Conservation (phyloP, 2,888 invertebrate genomes). For the Oscheius sp. region DNA sequence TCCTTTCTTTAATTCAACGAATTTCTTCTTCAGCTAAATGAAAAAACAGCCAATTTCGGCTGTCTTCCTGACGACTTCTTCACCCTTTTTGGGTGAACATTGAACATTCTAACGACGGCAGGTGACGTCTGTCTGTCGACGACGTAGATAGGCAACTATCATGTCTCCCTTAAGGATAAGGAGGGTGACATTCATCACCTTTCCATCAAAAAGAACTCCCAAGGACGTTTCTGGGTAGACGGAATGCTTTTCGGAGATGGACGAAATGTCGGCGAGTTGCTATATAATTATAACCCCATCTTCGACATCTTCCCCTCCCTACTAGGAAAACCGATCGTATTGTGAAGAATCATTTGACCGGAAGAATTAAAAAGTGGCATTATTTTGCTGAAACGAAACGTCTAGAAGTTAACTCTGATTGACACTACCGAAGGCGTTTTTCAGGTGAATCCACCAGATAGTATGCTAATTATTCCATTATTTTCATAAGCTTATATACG, state of each 20-base stretch:
- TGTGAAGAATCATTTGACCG: background rate
- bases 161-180: slow-evolving; percentile 9
- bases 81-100: too few species aligned
- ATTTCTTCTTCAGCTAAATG: background rate
- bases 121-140: slow-evolving; percentile 20
- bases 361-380: background rate
- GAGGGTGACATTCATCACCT: slow-evolving; percentile 2
- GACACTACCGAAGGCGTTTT: too few species aligned
- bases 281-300: slow-evolving; percentile 9
- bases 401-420: background rate
- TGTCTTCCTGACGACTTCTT: slow-evolving; percentile 14
- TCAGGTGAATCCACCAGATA: too few species aligned
- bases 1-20: background rate
- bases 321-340: background rate
- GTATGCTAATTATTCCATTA: too few species aligned
- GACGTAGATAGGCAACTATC: background rate
- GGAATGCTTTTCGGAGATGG: slow-evolving; percentile 14
- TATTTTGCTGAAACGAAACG: background rate
- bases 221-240: background rate
- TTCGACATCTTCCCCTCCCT: slow-evolving; percentile 10
- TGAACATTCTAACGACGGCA: background rate
- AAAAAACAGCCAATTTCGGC: background rate
- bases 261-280: slow-evolving; percentile 8
- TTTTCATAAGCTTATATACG: too few species aligned
- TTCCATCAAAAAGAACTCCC: background rate